Base-by-base conservation (phyloP, 2,888 invertebrate genomes). In the Agrenia bidenticulata region DNA sequence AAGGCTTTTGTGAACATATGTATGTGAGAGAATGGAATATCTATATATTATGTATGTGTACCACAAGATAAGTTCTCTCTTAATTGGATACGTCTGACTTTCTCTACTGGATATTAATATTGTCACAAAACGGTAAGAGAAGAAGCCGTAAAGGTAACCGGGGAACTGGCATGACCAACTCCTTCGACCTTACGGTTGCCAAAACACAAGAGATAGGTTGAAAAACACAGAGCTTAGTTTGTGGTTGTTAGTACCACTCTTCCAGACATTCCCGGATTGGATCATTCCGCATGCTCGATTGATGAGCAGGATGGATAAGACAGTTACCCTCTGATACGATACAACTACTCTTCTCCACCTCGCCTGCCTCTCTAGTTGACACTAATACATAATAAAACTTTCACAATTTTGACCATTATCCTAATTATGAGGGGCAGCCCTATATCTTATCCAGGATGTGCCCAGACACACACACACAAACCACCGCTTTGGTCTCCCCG, bases 81-180 rank as follows among this genome's bases (percentile, higher is more conserved):
- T 58, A 58, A 58, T 58, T 58, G 49, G 58, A 42, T 58, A 45
- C 42, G 58, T 45, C 58, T 58, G 58, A 58, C 58, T 58, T 58
- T 58, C 26, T 24, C 42, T 13, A 23, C 41, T n/a, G 39, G 24
- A 13, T 58, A 58, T 45, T 58, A 58, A 58, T 58, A 58, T 17
- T 57, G 57, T 58, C 58, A 42, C 57, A 57, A 37, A 32, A 27
- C 15, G 58, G 23, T 58, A 49, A 58, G 26, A 39, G 27, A 19
- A 59, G 59, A 64, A 64, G 53, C 51, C 63, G 23, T 54, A 53
- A 50, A 50, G 39, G 56, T 54, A 49, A 62, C 49, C 56, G 62
- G 45, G 32, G 49, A 56, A 62, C 53, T 62, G 62, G 62, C 49
- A 55, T 55, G 56, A 56, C 56, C 32, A 15, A 54, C n/a, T n/a